Evolutionary conservation across 1,140 invertebrate species (phyloP).

Genomic region (Dendroctonus ponderosae): DNA sequence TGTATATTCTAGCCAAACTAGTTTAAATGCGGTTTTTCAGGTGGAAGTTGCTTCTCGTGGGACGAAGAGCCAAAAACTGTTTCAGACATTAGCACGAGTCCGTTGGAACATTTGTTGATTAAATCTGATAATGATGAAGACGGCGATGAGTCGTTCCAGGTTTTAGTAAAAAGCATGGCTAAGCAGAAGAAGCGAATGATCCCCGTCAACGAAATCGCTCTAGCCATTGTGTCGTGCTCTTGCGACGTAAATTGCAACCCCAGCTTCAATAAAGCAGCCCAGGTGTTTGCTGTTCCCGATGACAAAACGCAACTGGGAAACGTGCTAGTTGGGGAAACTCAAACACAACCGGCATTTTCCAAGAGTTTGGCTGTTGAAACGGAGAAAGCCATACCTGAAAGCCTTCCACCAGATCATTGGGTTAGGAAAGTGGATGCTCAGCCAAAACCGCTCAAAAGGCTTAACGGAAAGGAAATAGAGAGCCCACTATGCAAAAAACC

Average conservation of each 20-base stretch:
- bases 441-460: background rate
- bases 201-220: constrained; percentile 54
- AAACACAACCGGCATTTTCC: background rate
- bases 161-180: constrained; percentile 32
- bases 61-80: constrained; percentile 26
- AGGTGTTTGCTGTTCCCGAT: constrained; percentile 27
- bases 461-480: constrained; percentile 11
- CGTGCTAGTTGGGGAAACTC: constrained; percentile 14
- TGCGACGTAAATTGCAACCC: constrained; percentile 56
- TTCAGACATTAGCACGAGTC: constrained; percentile 20
- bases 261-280: constrained; percentile 32
- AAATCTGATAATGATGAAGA: constrained; percentile 20
- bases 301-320: background rate
- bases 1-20: background rate
- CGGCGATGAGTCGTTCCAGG: constrained; percentile 18
- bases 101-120: constrained; percentile 35
- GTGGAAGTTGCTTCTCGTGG: constrained; percentile 34
- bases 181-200: constrained; percentile 48
- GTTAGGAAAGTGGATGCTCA: no score
- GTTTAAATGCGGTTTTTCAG: constrained; percentile 19
- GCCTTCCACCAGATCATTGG: no score
- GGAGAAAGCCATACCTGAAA: background rate
- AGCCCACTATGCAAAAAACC: constrained; percentile 2
- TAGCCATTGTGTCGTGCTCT: constrained; percentile 53
- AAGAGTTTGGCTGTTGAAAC: constrained; percentile 13